These are phyloP conservation scores for Dicerorhinus sumatrensis DNA, from an alignment of 2,113 vertebrate genomes.

Conservation along the genomic window DNA sequence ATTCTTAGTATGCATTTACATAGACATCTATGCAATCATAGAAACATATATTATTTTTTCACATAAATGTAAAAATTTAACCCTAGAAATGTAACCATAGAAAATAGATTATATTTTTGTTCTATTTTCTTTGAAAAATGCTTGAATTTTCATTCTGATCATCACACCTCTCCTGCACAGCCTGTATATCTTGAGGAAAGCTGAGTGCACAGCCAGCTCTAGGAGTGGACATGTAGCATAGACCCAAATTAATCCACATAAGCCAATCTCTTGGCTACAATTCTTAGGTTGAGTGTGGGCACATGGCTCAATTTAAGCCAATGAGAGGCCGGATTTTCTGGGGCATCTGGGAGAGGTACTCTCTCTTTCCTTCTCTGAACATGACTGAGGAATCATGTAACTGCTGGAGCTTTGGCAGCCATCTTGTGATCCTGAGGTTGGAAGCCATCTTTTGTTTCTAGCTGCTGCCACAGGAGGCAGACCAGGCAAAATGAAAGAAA, in stretches of 20 bases:
- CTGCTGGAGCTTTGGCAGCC: not conserved
- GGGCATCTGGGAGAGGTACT: not conserved
- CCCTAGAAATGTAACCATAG: not conserved
- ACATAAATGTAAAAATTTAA: not conserved
- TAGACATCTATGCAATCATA: not conserved
- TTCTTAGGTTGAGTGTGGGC: not conserved
- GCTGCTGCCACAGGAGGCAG: not conserved
- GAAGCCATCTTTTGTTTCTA: not conserved
- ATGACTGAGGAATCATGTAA: not conserved
- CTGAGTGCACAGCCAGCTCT: not conserved
- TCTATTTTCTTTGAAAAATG: not conserved
- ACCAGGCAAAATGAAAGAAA: not conserved
- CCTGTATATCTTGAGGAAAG: not conserved
- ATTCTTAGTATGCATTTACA: not conserved
- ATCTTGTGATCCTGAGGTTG: not conserved
- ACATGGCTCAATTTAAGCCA: not conserved
- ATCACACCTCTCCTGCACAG: not conserved
- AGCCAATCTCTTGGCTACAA: not conserved
- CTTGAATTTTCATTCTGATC: not conserved
- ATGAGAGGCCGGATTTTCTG: not conserved
- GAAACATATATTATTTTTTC: not conserved
- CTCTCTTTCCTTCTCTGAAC: not conserved
- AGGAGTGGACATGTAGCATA: not conserved
- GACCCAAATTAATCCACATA: not conserved
- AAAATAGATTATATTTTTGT: not conserved